phyloP scores from a whole-genome alignment of 2,797 vertebrate species.

The Myiotriccus ornatus region DNA sequence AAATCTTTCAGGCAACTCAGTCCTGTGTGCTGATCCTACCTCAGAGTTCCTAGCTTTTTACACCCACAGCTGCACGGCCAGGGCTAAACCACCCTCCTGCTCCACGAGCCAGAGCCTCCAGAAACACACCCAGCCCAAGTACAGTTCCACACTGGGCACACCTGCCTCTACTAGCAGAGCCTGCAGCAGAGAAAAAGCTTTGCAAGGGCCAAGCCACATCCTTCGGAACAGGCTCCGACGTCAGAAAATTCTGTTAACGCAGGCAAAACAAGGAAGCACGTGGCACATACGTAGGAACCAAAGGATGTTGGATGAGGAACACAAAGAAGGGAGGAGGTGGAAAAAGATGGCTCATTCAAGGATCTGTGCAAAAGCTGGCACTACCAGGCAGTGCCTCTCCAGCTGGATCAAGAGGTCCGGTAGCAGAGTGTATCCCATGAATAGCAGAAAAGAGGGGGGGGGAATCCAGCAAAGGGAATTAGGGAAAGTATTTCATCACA shows the following conservation, averaged over 20 bases:
- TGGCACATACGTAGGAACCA: not conserved
- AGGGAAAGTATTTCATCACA: not conserved
- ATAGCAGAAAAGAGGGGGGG: not conserved
- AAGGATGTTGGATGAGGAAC: conserved; percentile 29
- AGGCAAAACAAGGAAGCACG: conserved; percentile 9
- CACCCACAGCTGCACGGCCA: not conserved
- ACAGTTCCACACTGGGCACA: not conserved
- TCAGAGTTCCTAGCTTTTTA: not conserved
- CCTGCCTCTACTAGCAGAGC: not conserved
- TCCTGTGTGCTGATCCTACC: not conserved
- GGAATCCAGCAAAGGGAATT: not conserved
- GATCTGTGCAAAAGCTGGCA: not conserved
- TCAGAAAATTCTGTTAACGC: not conserved
- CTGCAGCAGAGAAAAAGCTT: not conserved
- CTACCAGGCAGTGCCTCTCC: not conserved
- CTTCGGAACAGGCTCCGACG: not conserved
- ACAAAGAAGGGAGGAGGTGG: conserved; percentile 5
- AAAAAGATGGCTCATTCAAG: not conserved
- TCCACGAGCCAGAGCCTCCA: not conserved
- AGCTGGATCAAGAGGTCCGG: not conserved
- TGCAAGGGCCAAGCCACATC: not conserved
- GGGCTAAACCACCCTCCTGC: not conserved
- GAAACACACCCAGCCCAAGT: not conserved
- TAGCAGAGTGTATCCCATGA: accelerated
- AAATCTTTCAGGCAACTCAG: not conserved